phyloP scores from a whole-genome alignment of 2,113 vertebrate genomes.

The Parus major region DNA sequence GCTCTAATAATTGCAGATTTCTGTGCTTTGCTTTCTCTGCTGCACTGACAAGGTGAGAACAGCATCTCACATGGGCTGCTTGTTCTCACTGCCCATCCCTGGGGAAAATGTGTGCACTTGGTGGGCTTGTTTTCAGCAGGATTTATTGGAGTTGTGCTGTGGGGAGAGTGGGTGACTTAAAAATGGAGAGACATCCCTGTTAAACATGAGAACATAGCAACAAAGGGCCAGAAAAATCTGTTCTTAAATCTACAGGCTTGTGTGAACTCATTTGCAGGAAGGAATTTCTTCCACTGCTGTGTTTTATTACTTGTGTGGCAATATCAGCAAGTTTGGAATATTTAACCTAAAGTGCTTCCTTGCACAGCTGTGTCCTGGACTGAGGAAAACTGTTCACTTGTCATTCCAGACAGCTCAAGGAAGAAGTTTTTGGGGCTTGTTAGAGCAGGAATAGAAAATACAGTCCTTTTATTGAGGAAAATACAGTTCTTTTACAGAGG shows the following conservation, averaged over 20 bases:
- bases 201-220: not conserved
- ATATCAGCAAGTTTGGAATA: not conserved
- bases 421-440: not conserved
- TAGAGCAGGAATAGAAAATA: not conserved
- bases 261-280: not conserved
- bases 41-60: not conserved
- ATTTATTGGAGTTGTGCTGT: not conserved
- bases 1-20: not conserved
- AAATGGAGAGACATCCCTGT: not conserved
- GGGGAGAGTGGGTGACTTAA: not conserved
- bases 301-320: not conserved
- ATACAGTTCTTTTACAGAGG: not conserved
- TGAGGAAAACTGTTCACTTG: not conserved
- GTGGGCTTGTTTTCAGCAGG: not conserved
- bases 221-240: not conserved
- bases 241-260: not conserved
- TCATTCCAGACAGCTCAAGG: not conserved
- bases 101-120: not conserved
- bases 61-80: not conserved
- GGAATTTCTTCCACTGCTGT: not conserved
- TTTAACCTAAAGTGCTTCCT: not conserved
- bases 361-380: not conserved
- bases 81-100: not conserved
- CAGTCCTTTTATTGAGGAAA: not conserved
- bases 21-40: not conserved